phyloP scores from a whole-genome alignment of 2,888 invertebrate genomes.

The Stegophylla sp. region DNA sequence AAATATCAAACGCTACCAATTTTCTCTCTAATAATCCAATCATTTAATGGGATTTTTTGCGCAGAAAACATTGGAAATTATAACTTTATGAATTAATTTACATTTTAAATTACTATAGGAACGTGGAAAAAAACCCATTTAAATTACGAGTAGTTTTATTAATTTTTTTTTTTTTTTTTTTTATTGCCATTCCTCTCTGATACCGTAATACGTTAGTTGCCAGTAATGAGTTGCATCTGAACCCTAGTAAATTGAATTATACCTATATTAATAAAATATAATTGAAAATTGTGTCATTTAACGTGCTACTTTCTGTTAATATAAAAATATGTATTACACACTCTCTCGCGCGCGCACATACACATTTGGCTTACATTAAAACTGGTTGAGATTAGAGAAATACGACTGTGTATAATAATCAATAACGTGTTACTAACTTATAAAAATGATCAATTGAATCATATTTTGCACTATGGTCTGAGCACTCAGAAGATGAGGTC shows the following conservation, averaged over 20 bases:
- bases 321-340: neutral
- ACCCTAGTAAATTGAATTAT: slow-evolving; percentile 6
- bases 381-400: slow-evolving; percentile 9
- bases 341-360: too few species aligned
- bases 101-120: slow-evolving; percentile 22
- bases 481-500: too few species aligned
- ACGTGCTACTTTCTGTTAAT: slow-evolving; percentile 28
- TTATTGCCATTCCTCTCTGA: neutral
- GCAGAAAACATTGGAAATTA: slow-evolving; percentile 8
- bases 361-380: neutral
- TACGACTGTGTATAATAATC: neutral
- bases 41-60: neutral
- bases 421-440: too few species aligned
- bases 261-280: slow-evolving; percentile 1
- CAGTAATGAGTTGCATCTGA: neutral
- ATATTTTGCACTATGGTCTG: too few species aligned
- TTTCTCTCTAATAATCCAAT: neutral
- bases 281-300: slow-evolving; percentile 10
- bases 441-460: too few species aligned
- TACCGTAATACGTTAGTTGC: neutral
- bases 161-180: neutral
- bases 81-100: slow-evolving; percentile 17
- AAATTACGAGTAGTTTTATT: slow-evolving; percentile 9
- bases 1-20: neutral
- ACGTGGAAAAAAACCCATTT: slow-evolving; percentile 29